A percentile compares a stretch with the other conserved stretches of the same genome.
phyloP scores from a whole-genome alignment of 2,888 invertebrate species.

The Plagiodera versicolora region DNA sequence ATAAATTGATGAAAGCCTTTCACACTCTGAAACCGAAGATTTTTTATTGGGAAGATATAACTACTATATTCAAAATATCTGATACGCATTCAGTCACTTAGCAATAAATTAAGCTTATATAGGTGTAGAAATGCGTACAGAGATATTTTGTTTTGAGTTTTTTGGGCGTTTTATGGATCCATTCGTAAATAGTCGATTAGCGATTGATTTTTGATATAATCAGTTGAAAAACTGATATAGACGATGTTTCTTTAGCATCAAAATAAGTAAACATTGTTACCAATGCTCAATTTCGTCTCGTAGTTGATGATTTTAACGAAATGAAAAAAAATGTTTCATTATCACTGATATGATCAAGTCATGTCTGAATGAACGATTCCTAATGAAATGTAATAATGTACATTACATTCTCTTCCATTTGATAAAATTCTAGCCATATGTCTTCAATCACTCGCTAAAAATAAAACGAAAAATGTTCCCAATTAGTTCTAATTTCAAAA shows the following conservation, averaged over 20 bases:
- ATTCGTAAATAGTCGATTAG: neutral
- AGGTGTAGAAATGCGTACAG: too few relatives aligned
- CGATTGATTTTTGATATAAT: neutral
- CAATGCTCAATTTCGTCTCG: neutral
- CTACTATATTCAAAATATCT: too few relatives aligned
- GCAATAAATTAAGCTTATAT: too few relatives aligned
- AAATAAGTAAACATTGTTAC: neutral
- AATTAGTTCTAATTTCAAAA: slow-evolving; percentile 22
- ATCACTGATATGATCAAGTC: neutral
- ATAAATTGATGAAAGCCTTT: neutral
- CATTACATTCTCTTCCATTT: neutral
- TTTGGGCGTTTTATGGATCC: too few relatives aligned
- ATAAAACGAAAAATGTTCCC: slow-evolving; percentile 10
- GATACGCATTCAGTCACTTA: too few relatives aligned
- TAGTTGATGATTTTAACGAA: neutral
- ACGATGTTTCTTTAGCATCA: neutral
- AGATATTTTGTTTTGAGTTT: too few relatives aligned
- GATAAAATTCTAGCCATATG: neutral
- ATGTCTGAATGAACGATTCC: neutral
- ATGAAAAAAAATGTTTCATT: neutral
- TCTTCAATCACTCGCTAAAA: neutral
- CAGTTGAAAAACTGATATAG: neutral
- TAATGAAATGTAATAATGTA: neutral
- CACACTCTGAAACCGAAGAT: neutral
- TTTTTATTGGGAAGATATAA: too few relatives aligned